Evolutionary conservation across 2,797 vertebrate species (phyloP).

Genomic region (Artibeus lituratus): DNA sequence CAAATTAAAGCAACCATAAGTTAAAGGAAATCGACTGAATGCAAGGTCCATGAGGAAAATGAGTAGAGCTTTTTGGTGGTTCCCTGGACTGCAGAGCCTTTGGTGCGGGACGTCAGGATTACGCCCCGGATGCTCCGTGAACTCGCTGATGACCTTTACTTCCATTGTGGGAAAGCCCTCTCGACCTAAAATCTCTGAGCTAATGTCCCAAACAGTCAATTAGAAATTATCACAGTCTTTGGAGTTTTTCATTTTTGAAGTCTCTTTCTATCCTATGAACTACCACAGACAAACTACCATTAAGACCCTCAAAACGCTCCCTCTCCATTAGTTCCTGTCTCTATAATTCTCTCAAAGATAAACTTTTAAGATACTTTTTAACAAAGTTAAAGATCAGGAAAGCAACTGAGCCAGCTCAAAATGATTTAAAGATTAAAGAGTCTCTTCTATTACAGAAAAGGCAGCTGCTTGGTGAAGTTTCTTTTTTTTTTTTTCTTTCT

Average conservation of each 20-base stretch:
- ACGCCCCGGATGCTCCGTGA: neutral
- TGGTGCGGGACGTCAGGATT: neutral
- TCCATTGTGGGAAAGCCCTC: neutral
- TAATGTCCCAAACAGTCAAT: constrained; percentile 36
- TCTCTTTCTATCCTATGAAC: constrained; percentile 30
- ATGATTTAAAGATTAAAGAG: constrained; percentile 64
- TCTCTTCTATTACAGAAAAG: constrained; percentile 44
- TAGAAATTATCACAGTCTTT: constrained; percentile 24
- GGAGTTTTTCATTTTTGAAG: constrained; percentile 59
- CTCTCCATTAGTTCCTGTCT: constrained; percentile 57
- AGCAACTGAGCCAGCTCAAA: constrained; percentile 48
- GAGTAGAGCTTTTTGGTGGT: neutral
- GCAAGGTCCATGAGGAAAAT: neutral
- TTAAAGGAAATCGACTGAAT: neutral
- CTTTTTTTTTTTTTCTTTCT: neutral
- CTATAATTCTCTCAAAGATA: constrained; percentile 58
- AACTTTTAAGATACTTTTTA: constrained; percentile 61
- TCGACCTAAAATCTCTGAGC: constrained; percentile 31
- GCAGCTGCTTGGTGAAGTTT: neutral
- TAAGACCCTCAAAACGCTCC: constrained; percentile 46
- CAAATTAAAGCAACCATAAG: constrained; percentile 5
- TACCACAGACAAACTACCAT: constrained; percentile 43
- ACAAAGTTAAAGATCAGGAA: constrained; percentile 62
- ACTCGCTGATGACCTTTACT: neutral
- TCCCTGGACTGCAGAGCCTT: neutral